Base-by-base conservation (phyloP, 1,140 invertebrate species). In the Procambarus virginalis region DNA sequence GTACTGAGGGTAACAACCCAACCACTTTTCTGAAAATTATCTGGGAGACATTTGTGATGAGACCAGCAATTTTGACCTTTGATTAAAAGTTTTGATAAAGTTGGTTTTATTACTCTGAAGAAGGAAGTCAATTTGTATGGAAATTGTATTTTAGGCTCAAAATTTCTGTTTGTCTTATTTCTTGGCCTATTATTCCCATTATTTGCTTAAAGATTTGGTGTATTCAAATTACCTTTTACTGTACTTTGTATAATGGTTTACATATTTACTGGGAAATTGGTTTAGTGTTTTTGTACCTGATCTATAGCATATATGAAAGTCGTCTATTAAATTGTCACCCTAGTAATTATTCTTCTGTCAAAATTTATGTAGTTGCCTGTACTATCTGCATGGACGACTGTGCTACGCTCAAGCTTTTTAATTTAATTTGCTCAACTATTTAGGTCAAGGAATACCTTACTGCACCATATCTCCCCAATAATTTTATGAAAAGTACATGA, bases 21-120 rank as follows among this genome's bases (percentile, higher is more conserved):
- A 70, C 81, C 88, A 84, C 88, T 89, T 89, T 89, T 89, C 88
- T 89, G 88, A 89, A 89, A 89, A 89, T 89, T 89, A 89, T 89
- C 80, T 55, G 88, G 88, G 88, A 89, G 88, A 89, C 82, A 76
- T 77, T 81, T 82, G 49, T 76, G 49, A 68, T 51, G 46, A 78
- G 34, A 89, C 75, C 75, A 84, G 58, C 70, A 75, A 68, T 55
- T 79, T 60, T 79, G 55, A 86, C 22, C 45, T 34, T 79, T 58
- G 78, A 22, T 86, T 75, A 48, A 34, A 45, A 22, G 64, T 68
- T 73, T 68, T 48, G 20, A 73, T 73, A 84, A 73, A 84, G 68
- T n/a, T 84, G 45, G 78, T 55, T 80, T 73, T 34, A 22, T 34
- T 73, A 5, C 68, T 34, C 68, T 34, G 68, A 73, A 73, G 68